Base-by-base conservation (phyloP, 2,888 invertebrate species). In the Gerris lacustris region DNA sequence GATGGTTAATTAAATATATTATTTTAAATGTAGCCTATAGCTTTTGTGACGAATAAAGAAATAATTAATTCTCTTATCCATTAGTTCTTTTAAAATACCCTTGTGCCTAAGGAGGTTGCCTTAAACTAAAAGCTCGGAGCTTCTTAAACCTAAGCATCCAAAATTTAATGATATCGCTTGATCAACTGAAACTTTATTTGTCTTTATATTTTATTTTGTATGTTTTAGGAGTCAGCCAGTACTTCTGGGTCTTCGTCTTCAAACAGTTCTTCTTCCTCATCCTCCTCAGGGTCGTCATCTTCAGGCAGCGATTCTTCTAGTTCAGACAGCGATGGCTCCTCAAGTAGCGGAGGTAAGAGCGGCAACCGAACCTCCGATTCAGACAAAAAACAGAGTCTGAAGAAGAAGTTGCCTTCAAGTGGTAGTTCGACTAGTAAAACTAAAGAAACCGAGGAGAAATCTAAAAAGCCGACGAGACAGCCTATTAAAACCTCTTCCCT, bases 401-500 rank as follows among this genome's bases (percentile, higher is more conserved):
- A 76, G 69, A 77, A 77, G 72, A 77, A 77, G 71, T 2, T 11
- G 15, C 66, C 71, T 62, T 6, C 72, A 67, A 31, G 70, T 45
- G 45, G 66, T 55, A 69, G 69, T 11, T 47, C 71, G 17, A 63
- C 70, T n/a, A 69, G 66, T 44, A 67, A 17, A 18, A 72, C 73
- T 44, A 66, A 71, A 66, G 74, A 73, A 44, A 73, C 68, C 45
- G 63, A 6, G 44, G 73, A 74, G 45, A 66, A 69, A 6, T 72
- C 72, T 45, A 74, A 73, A 66, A 69, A 64, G 15, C 73, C 74
- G 64, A 78, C 76, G 75, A 75, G 72, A 15, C 82, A 82, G 73
- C 82, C 82, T 76, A 74, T 78, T 66, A 75, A 75, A 74, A 15
- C 15, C 55, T 72, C 73, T 0, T 80, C 75, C 15, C 74, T 83